Conservation (phyloP, 2,113 vertebrate species). For the Centrocercus urophasianus region DNA sequence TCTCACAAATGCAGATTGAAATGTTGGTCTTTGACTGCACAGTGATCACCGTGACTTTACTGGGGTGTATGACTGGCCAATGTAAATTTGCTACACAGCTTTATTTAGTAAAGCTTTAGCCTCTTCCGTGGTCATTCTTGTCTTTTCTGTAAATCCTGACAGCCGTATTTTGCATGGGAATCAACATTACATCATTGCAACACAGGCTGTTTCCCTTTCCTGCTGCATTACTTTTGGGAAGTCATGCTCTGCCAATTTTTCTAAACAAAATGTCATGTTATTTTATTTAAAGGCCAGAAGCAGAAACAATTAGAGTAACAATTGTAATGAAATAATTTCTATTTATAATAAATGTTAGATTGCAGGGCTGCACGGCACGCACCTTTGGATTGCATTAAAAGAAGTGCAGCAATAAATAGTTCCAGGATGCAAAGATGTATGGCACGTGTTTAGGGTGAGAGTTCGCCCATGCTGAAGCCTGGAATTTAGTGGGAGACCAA, state of each 20-base stretch:
- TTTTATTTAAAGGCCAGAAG: background rate
- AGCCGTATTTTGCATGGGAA: slow-evolving; percentile 30
- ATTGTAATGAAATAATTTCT: background rate
- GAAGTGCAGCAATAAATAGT: background rate
- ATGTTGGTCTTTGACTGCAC: background rate
- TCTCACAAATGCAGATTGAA: background rate
- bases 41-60: background rate
- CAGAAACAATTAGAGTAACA: background rate
- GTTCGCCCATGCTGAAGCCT: background rate
- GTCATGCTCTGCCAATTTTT: background rate
- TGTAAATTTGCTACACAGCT: slow-evolving; percentile 8
- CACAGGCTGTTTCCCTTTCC: slow-evolving; percentile 51
- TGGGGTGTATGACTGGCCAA: background rate
- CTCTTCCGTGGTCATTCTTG: slow-evolving; percentile 13
- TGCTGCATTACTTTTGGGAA: slow-evolving; percentile 32
- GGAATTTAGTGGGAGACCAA: background rate
- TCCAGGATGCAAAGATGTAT: background rate
- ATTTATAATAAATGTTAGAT: background rate
- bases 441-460: background rate
- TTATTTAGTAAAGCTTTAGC: slow-evolving; percentile 33
- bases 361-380: background rate
- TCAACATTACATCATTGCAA: slow-evolving; percentile 43
- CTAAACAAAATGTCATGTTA: background rate
- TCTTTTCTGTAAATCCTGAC: slow-evolving; percentile 44
- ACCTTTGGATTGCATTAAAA: background rate